Base-by-base conservation (phyloP, 2,797 vertebrate species). In the Podarcis siculus region DNA sequence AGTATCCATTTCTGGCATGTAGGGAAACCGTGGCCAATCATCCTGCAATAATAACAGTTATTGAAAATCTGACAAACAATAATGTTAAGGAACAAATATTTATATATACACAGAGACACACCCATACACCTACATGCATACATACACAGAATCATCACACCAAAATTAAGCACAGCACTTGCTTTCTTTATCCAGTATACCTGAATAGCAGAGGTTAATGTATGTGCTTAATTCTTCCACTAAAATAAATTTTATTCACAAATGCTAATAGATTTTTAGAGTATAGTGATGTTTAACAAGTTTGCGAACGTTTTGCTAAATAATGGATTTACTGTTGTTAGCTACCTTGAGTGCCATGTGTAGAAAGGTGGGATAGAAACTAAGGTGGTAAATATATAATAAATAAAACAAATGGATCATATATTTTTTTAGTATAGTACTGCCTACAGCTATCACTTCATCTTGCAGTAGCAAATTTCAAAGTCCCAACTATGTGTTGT, bases 21-120 rank as follows among this genome's bases (percentile, higher is more conserved):
- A 15, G 8, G 89, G 1, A 76, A 76, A 77, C 61, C 61, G 94
- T 82, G 93, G 95, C 91, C 95, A 94, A 12, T 90, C 75, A 42
- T 95, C 94, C 95, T 95, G 91, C 42, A 95, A 83, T 37, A 93
- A 92, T 10, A 37, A n/a, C 10, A 8, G 2, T 55, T 0, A 61
- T 58, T 1, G 86, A 86, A 85, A 90, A 61, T 71, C 30, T 87
- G 58, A 64, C 79, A 81, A 71, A 8, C 32, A 91, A 1, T 91
- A 86, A 86, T 78, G 21, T 2, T 82, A 85, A 83, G n/a, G 12
- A 21, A 45, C 21, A 58, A 66, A 73, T 32, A 55, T 82, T 49
- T 42, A 64, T 23, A 76, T 55, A 58, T 27, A 86, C 73, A 3
- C 86, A 82, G 2, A 55, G 42, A 67, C 49, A 27, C 86, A 67